Conservation (phyloP, 37 sponge, comb jelly and placozoan species). For the Crambe crambe region DNA sequence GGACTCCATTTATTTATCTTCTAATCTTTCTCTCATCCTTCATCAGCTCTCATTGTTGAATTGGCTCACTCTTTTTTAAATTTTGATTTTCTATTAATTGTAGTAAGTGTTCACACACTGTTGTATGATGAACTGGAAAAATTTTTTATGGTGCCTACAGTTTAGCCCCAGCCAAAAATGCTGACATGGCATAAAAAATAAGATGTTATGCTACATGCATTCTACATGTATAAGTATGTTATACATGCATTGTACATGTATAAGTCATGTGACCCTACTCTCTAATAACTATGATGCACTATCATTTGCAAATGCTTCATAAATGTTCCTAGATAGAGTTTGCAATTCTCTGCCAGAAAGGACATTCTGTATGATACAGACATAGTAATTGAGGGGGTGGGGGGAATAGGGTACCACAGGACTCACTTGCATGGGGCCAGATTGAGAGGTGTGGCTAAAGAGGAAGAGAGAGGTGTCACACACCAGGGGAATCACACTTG, state of each 20-base stretch:
- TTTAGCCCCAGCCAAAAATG: too few relatives aligned
- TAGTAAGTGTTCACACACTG: too few relatives aligned
- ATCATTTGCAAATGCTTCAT: slow-evolving; percentile 29
- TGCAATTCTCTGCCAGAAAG: slow-evolving; percentile 8
- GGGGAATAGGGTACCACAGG: not conserved
- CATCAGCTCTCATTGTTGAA: not conserved
- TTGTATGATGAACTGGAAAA: too few relatives aligned
- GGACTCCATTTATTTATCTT: not conserved
- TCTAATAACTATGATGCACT: not conserved
- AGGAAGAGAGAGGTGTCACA: slow-evolving; percentile 11
- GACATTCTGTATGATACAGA: not conserved
- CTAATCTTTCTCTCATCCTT: not conserved
- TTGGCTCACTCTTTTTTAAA: not conserved
- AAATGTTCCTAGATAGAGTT: slow-evolving; percentile 29
- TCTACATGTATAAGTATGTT: not conserved
- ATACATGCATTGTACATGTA: not conserved
- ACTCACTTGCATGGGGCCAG: not conserved
- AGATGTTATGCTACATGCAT: not conserved
- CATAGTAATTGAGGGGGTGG: not conserved
- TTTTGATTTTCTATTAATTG: not conserved
- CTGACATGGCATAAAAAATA: too few relatives aligned
- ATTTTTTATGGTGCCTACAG: too few relatives aligned
- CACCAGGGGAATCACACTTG: slow-evolving; percentile 38
- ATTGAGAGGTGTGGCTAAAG: not conserved
- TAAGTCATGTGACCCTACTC: not conserved